A percentile compares a stretch with the other conserved stretches of the same genome.
phyloP scores from a whole-genome alignment of 2,888 invertebrate species.

The Gastracanthus pulcherrimus region DNA sequence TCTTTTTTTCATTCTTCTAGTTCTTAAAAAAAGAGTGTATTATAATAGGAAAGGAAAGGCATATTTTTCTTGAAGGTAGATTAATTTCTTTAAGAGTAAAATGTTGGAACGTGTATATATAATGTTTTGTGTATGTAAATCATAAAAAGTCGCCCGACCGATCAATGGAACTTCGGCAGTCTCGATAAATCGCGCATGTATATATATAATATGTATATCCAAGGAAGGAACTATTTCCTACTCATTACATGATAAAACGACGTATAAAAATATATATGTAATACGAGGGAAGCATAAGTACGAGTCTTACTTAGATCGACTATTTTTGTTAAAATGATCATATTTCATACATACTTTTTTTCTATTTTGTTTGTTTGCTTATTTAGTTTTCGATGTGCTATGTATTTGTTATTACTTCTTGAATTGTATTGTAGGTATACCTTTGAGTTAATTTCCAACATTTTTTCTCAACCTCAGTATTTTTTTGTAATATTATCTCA shows the following conservation, averaged over 20 bases:
- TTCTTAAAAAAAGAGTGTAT: neutral
- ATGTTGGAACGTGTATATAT: conserved; percentile 19
- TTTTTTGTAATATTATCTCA: conserved; percentile 1
- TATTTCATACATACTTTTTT: conserved; percentile 6
- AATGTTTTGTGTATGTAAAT: conserved; percentile 29
- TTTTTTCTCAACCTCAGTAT: conserved; percentile 19
- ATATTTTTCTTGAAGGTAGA: neutral
- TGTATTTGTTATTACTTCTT: conserved; percentile 27
- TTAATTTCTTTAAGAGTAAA: conserved; percentile 13
- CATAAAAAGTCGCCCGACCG: conserved; percentile 12
- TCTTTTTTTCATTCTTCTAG: neutral
- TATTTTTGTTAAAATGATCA: conserved; percentile 27
- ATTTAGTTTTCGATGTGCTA: conserved; percentile 60
- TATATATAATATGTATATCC: conserved; percentile 11
- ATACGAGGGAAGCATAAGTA: conserved; percentile 65
- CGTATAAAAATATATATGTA: conserved; percentile 65
- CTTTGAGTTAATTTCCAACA: conserved; percentile 13
- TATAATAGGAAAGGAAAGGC: conserved; percentile 4
- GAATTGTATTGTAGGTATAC: neutral
- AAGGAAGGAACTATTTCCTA: conserved; percentile 50
- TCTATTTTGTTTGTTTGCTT: conserved; percentile 16
- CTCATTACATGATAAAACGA: conserved; percentile 45
- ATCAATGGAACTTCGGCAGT: conserved; percentile 50
- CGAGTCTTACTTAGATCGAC: conserved; percentile 56
- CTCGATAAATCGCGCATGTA: conserved; percentile 34